A percentile compares a stretch with the other conserved stretches of the same genome.
These are phyloP conservation scores for Phalacrocorax aristotelis DNA, from an alignment of 2,113 vertebrate genomes.

Conservation along the genomic window DNA sequence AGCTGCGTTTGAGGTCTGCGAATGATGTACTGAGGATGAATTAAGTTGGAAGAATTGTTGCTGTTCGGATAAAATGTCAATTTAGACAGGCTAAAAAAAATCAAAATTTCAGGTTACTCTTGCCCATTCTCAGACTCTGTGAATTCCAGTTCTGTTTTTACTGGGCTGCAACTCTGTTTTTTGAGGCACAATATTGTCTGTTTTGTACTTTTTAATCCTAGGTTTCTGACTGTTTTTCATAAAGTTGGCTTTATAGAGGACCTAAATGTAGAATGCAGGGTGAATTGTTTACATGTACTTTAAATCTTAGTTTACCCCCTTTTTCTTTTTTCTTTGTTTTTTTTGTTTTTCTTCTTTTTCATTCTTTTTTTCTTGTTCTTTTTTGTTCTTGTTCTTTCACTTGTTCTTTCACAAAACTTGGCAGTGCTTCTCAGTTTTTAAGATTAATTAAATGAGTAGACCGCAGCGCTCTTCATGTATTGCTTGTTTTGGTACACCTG, in stretches of 20 bases:
- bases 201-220: neutral
- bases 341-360: accelerated
- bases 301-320: neutral
- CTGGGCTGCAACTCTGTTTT: neutral
- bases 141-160: neutral
- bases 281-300: neutral
- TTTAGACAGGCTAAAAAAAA: neutral
- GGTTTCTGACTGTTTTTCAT: neutral
- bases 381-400: accelerated
- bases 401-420: neutral
- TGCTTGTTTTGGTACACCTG: neutral
- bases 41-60: neutral
- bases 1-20: neutral
- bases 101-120: neutral
- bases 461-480: neutral
- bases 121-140: neutral
- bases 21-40: neutral
- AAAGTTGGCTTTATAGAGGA: neutral
- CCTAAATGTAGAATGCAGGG: neutral
- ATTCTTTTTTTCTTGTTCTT: accelerated
- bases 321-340: accelerated
- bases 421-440: neutral
- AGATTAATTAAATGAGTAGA: conserved; percentile 2
- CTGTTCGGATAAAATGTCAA: neutral
- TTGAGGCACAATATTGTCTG: neutral